Evolutionary conservation across 2,888 invertebrate genomes (phyloP), one percentile per base, ranked within the genome.

Genomic region (Drosophila yooni): DNA sequence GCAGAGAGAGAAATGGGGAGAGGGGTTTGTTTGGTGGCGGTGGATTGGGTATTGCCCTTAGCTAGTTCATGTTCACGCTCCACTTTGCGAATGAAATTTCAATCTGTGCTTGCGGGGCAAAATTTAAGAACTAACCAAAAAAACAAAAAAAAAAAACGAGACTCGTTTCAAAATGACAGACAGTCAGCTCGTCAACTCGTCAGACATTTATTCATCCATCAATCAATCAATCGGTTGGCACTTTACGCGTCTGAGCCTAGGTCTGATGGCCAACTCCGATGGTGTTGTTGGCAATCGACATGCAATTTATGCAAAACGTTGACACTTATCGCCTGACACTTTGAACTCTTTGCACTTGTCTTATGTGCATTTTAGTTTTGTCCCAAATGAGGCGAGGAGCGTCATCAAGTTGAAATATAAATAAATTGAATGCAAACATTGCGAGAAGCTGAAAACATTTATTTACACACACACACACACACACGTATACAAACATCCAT

Each of bases 241-340:
- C 63, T 52, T 21, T 46, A 18, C 25, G 63, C 31, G 58, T 48
- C 54, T n/a, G 38, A 38, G 67, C 68, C 60, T 70, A 69, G 74
- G 62, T 63, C 58, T 54, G 64, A 64, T 65, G 64, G 51, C 52
- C 43, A 54, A 58, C 46, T 60, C 63, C 53, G 34, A 71, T 53
- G 48, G 33, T 25, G 25, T 18, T 36, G 56, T 36, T 64, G 63
- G 43, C 76, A 76, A 76, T 81, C 81, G 70, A 73, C 81, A 76
- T 84, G 88, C 86, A 88, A 87, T 87, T 88, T 86, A 86, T 88
- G 83, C 88, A 76, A 86, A 88, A 74, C 79, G 86, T 84, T 87
- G 87, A 87, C 88, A 88, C 82, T 88, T 73, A 84, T 83, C 86
- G 86, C 53, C 63, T 72, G 75, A 77, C 80, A 76, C 73, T 79